These are phyloP conservation scores for Menura novaehollandiae DNA, from an alignment of 2,113 vertebrate species.

Conservation along the genomic window DNA sequence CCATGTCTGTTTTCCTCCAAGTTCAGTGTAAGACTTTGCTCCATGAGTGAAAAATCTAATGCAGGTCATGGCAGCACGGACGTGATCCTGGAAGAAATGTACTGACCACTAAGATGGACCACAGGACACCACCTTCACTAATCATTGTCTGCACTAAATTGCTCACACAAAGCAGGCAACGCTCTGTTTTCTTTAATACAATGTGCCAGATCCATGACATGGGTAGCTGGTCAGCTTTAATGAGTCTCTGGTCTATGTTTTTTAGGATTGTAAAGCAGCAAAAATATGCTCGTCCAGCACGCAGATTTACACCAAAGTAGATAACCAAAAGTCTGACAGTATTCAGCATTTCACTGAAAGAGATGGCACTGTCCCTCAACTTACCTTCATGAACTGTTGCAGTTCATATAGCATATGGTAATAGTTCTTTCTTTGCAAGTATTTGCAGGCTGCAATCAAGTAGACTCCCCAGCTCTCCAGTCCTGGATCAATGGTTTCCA, in stretches of 20 bases:
- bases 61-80: constrained; percentile 96
- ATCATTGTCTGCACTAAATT: background rate
- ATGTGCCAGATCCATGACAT: background rate
- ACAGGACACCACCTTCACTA: background rate
- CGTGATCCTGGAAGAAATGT: constrained; percentile 82
- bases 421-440: constrained; percentile 86
- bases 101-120: background rate
- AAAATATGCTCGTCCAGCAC: background rate
- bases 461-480: constrained; percentile 88
- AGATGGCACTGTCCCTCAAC: background rate
- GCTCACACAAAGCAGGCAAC: background rate
- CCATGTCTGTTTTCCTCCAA: constrained; percentile 90
- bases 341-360: background rate
- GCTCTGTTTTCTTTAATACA: background rate
- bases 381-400: constrained; percentile 97
- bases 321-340: background rate
- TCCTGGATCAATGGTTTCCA: constrained; percentile 86
- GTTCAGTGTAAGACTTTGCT: constrained; percentile 86
- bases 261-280: background rate
- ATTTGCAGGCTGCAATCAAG: constrained; percentile 91
- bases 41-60: constrained; percentile 93
- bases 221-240: background rate
- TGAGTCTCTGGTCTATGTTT: background rate
- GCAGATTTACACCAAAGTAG: background rate
- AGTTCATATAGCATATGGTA: constrained; percentile 94